phyloP scores from a whole-genome alignment of 2,797 vertebrate species.

The Takifugu ocellatus region DNA sequence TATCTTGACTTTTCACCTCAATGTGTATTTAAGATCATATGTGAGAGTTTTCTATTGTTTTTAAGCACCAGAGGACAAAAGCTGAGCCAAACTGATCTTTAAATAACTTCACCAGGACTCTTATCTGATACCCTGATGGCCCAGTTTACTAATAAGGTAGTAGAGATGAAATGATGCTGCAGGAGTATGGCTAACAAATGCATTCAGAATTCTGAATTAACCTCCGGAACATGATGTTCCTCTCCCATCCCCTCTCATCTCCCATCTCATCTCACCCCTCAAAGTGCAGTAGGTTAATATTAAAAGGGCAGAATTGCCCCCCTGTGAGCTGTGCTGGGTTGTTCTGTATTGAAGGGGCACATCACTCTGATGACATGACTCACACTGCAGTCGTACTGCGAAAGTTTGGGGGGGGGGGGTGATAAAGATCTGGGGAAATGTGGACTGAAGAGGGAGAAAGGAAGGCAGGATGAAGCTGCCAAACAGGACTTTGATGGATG shows the following conservation, averaged over 20 bases:
- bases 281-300: slow-evolving; percentile 28
- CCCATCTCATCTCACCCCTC: slow-evolving; percentile 5
- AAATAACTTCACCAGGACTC: neutral
- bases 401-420: slow-evolving; percentile 22
- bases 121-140: neutral
- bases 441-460: slow-evolving; percentile 6
- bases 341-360: slow-evolving; percentile 8
- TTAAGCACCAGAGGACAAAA: too few species aligned
- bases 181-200: slow-evolving; percentile 17
- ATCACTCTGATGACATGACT: slow-evolving; percentile 45
- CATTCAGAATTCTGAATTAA: neutral
- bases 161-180: slow-evolving; percentile 12
- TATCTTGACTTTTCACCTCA: too few species aligned
- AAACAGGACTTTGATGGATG: slow-evolving; percentile 2
- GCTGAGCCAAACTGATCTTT: neutral
- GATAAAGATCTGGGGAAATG: slow-evolving; percentile 8
- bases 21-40: too few species aligned
- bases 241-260: slow-evolving; percentile 5
- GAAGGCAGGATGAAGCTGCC: slow-evolving; percentile 12
- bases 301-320: slow-evolving; percentile 16
- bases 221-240: slow-evolving; percentile 5
- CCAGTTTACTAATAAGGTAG: slow-evolving; percentile 1
- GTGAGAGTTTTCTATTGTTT: too few species aligned
- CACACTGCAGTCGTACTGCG: slow-evolving; percentile 53
- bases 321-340: slow-evolving; percentile 21